Conservation (phyloP, 2,113 vertebrate genomes). For the Tricholaema leucomelas region DNA sequence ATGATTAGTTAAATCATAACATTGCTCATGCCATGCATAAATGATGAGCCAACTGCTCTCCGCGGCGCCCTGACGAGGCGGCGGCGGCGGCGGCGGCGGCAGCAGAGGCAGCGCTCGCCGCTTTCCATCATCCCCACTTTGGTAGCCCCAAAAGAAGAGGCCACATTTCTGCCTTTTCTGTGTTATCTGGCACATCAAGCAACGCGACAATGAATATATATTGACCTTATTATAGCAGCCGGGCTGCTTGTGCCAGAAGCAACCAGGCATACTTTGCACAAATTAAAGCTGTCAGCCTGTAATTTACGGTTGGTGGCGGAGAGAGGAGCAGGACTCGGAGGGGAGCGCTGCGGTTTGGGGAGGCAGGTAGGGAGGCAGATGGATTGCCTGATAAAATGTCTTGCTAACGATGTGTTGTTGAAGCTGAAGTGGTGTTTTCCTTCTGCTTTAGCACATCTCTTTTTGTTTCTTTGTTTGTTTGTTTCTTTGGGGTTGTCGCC, state of each 20-base stretch:
- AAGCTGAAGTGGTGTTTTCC: conserved; percentile 38
- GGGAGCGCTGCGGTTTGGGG: conserved; percentile 28
- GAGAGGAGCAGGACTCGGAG: not conserved
- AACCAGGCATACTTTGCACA: conserved; percentile 78
- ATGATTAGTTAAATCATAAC: conserved; percentile 79
- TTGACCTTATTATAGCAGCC: conserved; percentile 85
- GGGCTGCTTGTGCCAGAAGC: conserved; percentile 79
- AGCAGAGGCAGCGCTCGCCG: not conserved
- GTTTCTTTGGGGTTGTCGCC: too few species aligned
- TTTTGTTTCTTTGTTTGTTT: not conserved
- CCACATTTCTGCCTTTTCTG: conserved; percentile 59
- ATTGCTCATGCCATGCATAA: conserved; percentile 76
- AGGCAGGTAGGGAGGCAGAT: conserved; percentile 59
- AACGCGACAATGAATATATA: conserved; percentile 83
- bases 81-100: too few species aligned
- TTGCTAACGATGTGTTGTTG: conserved; percentile 63
- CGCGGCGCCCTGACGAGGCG: not conserved
- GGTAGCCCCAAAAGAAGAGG: conserved; percentile 51
- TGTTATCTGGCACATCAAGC: conserved; percentile 78
- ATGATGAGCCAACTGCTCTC: conserved; percentile 74
- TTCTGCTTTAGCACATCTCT: not conserved
- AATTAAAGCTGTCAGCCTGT: conserved; percentile 83
- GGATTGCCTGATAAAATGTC: conserved; percentile 53
- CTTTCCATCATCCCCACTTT: conserved; percentile 48
- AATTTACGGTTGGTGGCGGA: conserved; percentile 77